Base-by-base conservation (phyloP, 2,888 invertebrate genomes). In the Dexiosoma caninum region DNA sequence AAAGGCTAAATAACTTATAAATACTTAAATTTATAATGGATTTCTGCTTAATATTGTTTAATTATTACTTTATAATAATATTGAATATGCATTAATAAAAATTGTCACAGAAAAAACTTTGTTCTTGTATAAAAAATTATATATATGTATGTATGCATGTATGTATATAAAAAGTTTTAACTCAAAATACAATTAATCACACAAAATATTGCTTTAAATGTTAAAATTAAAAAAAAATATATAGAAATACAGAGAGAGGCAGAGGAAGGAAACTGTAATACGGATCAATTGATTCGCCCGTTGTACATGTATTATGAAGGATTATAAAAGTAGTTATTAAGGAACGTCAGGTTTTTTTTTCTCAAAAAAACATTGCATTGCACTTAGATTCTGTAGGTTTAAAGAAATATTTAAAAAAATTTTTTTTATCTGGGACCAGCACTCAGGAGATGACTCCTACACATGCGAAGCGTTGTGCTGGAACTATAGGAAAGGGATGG, bases 1-100 rank as follows among this genome's bases (percentile, higher is more conserved):
- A 75, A 71, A 78, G 71, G 75, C 78, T 82, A 78, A 77, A 71
- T 75, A 71, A 71, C 78, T 82, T 79, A 77, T 67, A 60, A 71
- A 77, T 74, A 74, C 75, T 81, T 64, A 76, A 59, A 14, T 49
- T 66, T 19, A 72, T 70, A 71, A 78, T 72, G 69, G 51, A 81
- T 67, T 67, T 75, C 75, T 53, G 6, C 44, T 53, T 49, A 8
- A 42, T 72, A 55, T 62, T 35, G 44, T 46, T 66, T 55, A 40
- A 44, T 57, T 59, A 51, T 27, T 60, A 69, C 27, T 75, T 79
- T 59, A 74, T 70, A 62, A 75, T 76, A 57, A 70, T 66, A 60
- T 76, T 81, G 72, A 69, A 72, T 69, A 72, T 77, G 62, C 27
- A 23, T 74, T 46, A 23, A 14, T 67, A 57, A 75, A 75, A 80